Evolutionary conservation across 92 coral and sea anemone genomes (phyloP).

Genomic region (Montipora capitata): DNA sequence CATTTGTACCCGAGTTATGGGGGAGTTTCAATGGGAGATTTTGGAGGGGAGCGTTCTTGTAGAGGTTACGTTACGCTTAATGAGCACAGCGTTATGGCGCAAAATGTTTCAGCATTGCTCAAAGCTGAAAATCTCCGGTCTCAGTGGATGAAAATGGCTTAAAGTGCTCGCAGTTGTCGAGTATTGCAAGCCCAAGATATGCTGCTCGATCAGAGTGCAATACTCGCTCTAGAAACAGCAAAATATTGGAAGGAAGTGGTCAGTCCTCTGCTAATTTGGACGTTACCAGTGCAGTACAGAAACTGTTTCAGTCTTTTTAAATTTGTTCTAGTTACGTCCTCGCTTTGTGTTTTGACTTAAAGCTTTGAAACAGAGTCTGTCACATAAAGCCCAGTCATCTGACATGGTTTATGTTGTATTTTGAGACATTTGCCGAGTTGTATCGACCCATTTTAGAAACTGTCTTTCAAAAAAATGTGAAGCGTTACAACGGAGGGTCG

Average conservation of each 20-base stretch:
- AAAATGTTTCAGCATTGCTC: slow-evolving; percentile 19
- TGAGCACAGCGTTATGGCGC: no score
- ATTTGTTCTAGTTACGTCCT: slow-evolving; percentile 17
- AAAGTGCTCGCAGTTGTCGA: slow-evolving; percentile 5
- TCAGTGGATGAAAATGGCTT: slow-evolving; percentile 9
- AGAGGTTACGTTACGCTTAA: no score
- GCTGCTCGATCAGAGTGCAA: no score
- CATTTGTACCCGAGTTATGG: no score
- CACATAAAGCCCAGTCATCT: slow-evolving; percentile 15
- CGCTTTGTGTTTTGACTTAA: slow-evolving; percentile 15
- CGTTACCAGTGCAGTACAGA: slow-evolving; percentile 16
- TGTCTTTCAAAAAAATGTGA: neutral
- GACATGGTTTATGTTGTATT: slow-evolving; percentile 5
- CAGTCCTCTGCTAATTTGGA: slow-evolving; percentile 25
- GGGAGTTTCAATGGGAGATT: no score
- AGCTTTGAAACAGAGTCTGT: neutral
- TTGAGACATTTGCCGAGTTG: no score
- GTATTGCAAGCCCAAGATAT: neutral
- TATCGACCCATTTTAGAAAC: slow-evolving; percentile 7
- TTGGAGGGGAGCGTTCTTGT: no score
- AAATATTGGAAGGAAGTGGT: slow-evolving; percentile 15
- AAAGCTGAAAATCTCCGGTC: slow-evolving; percentile 21
- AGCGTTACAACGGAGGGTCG: slow-evolving; percentile 11
- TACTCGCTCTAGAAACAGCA: neutral
- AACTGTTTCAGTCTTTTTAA: slow-evolving; percentile 12